phyloP scores from a whole-genome alignment of 2,888 invertebrate species.

The Pteria penguin region DNA sequence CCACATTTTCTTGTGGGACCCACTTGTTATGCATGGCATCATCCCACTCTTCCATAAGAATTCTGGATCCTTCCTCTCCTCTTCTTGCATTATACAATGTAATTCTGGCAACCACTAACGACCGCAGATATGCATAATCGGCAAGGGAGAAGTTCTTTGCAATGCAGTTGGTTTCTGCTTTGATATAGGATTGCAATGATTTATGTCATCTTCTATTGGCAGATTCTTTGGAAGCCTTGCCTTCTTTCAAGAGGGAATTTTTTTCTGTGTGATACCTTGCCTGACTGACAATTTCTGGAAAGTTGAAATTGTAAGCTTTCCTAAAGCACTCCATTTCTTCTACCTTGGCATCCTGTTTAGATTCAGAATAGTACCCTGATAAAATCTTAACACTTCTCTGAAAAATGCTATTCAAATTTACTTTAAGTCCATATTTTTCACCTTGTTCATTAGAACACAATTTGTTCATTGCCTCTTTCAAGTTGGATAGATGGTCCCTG shows the following conservation, averaged over 20 bases:
- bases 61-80: constrained; percentile 38
- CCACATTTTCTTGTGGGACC: constrained; percentile 29
- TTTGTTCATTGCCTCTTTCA: constrained; percentile 22
- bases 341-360: constrained; percentile 22
- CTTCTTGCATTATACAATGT: constrained; percentile 46
- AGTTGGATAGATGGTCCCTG: constrained; percentile 15
- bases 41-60: constrained; percentile 18
- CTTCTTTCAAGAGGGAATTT: too few relatives aligned
- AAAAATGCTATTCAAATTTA: constrained; percentile 22
- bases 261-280: constrained; percentile 27
- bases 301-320: constrained; percentile 13
- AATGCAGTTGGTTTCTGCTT: neutral
- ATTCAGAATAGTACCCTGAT: constrained; percentile 23
- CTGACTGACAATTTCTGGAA: constrained; percentile 27
- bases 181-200: neutral
- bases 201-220: constrained; percentile 12
- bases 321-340: constrained; percentile 32
- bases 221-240: constrained; percentile 17
- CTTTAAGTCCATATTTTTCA: constrained; percentile 37
- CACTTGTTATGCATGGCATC: constrained; percentile 30
- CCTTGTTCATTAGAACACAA: neutral
- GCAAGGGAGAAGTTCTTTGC: constrained; percentile 16
- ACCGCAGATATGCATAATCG: constrained; percentile 34
- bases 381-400: constrained; percentile 31
- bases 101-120: constrained; percentile 34